Evolutionary conservation across 2,888 invertebrate genomes (phyloP).

Genomic region (Antheraea yamamai): DNA sequence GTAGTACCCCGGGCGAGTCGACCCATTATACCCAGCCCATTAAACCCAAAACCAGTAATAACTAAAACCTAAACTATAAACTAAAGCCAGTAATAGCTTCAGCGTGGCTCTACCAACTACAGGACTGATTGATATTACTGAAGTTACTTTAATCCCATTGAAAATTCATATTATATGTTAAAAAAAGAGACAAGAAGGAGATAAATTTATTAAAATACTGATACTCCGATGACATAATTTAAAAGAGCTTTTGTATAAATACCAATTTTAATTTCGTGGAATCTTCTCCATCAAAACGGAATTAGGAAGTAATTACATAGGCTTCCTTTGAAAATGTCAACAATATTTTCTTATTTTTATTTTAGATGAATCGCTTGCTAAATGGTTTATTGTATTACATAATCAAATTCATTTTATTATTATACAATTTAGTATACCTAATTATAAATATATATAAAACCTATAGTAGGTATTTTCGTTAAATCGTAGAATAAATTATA

Average conservation of each 20-base stretch:
- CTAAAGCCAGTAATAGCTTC: too few species aligned
- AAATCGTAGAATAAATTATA: not conserved
- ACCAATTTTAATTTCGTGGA: constrained; percentile 29
- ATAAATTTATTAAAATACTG: not conserved
- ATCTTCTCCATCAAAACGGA: constrained; percentile 40
- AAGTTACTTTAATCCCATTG: too few species aligned
- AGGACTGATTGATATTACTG: too few species aligned
- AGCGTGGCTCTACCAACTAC: too few species aligned
- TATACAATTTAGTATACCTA: not conserved
- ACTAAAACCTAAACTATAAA: too few species aligned
- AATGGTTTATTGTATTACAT: not conserved
- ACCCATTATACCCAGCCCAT: too few species aligned
- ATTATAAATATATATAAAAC: not conserved
- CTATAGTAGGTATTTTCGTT: too few species aligned
- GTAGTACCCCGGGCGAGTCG: too few species aligned
- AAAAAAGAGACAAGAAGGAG: not conserved
- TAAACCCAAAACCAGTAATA: too few species aligned
- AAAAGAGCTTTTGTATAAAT: constrained; percentile 10
- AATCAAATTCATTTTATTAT: not conserved
- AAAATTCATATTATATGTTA: too few species aligned
- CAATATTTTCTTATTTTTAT: constrained; percentile 1
- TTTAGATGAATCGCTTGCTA: not conserved
- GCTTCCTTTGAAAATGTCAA: constrained; percentile 29
- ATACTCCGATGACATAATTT: constrained; percentile 4
- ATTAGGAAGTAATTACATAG: constrained; percentile 40